phyloP scores from a whole-genome alignment of 2,888 invertebrate genomes.

The Himalopsyche japonica region DNA sequence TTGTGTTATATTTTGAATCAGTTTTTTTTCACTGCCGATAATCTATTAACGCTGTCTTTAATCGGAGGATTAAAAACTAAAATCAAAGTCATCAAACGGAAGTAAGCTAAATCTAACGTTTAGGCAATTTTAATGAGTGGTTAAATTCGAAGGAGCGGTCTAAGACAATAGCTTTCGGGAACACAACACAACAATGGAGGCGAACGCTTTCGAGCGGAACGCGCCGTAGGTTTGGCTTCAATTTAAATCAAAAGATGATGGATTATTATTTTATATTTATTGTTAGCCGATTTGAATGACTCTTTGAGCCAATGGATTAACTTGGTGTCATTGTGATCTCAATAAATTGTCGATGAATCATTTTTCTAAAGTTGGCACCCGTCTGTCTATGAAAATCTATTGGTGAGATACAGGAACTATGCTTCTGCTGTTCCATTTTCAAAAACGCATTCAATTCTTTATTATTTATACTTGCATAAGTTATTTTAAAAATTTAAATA shows the following conservation, averaged over 20 bases:
- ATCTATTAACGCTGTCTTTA: background rate
- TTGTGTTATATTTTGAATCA: too few species aligned
- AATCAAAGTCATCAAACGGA: background rate
- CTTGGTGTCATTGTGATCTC: background rate
- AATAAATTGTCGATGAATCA: background rate
- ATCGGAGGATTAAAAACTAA: background rate
- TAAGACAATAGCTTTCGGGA: background rate
- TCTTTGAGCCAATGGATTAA: background rate
- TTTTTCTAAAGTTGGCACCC: background rate
- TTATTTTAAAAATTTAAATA: too few species aligned
- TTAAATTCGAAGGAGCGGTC: background rate
- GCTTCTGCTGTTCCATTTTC: background rate
- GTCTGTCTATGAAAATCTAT: background rate
- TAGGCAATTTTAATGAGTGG: background rate
- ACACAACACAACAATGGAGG: background rate
- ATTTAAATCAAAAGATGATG: background rate
- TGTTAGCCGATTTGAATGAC: background rate
- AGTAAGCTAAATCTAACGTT: background rate
- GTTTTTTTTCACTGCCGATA: too few species aligned
- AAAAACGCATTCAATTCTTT: too few species aligned
- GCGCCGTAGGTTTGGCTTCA: background rate
- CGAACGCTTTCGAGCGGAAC: background rate
- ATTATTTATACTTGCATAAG: too few species aligned
- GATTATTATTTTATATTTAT: background rate
- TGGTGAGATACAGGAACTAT: background rate